A percentile compares a stretch with the other conserved stretches of the same genome.
Evolutionary conservation across 2,797 vertebrate genomes (phyloP).

Genomic region (Pseudocheirus occidentalis): DNA sequence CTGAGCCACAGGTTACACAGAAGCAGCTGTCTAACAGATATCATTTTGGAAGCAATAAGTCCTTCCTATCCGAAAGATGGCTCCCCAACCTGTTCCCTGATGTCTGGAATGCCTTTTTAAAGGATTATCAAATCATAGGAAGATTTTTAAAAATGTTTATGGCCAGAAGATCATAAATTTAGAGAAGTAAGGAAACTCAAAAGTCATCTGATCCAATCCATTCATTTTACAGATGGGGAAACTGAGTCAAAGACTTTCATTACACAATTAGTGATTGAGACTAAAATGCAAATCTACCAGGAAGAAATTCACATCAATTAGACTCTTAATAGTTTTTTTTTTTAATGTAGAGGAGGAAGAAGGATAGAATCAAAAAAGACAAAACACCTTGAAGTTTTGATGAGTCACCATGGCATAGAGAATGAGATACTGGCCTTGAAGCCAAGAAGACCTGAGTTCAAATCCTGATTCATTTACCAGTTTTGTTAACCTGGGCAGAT

Average conservation of each 20-base stretch:
- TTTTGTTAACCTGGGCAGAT: not conserved
- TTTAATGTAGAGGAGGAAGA: too few species aligned
- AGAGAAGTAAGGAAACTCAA: not conserved
- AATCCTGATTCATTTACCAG: not conserved
- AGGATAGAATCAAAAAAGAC: not conserved
- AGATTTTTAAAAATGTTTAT: not conserved
- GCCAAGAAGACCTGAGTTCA: not conserved
- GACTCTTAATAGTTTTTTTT: not conserved
- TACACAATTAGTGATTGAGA: not conserved
- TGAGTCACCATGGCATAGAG: not conserved
- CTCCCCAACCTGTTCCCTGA: not conserved
- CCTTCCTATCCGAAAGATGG: not conserved
- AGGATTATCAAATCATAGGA: not conserved
- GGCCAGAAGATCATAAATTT: not conserved
- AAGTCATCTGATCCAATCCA: not conserved
- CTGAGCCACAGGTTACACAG: not conserved
- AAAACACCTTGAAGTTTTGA: not conserved
- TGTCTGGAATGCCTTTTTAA: not conserved
- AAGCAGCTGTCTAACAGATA: not conserved
- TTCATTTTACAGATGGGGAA: not conserved
- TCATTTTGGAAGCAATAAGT: not conserved
- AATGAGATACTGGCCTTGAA: not conserved
- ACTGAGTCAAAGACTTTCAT: not conserved
- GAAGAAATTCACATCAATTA: not conserved
- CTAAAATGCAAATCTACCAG: not conserved